Evolutionary conservation across 2,113 vertebrate genomes (phyloP).

Genomic region (Passer montanus): DNA sequence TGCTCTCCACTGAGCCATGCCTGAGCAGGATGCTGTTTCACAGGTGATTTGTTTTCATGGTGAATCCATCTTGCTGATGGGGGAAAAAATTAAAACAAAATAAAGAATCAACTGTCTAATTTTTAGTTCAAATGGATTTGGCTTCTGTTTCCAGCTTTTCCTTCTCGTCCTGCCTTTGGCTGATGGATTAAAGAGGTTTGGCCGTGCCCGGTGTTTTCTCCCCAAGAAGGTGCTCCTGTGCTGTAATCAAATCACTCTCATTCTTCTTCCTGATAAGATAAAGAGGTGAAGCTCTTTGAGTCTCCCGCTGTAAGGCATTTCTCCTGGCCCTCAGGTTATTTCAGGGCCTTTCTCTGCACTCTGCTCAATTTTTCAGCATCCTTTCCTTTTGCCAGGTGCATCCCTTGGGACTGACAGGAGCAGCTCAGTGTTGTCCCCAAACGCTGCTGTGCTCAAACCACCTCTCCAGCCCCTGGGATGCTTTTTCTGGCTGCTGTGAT

Average conservation of each 20-base stretch:
- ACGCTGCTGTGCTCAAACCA: fast-evolving
- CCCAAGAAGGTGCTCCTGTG: not conserved
- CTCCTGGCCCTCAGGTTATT: not conserved
- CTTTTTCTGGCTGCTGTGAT: not conserved
- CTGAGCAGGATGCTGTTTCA: fast-evolving
- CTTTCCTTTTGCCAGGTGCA: not conserved
- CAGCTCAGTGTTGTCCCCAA: not conserved
- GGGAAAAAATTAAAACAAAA: fast-evolving
- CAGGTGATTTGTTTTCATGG: not conserved
- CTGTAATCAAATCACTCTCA: constrained; percentile 40
- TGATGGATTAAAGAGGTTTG: constrained; percentile 37
- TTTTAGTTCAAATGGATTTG: not conserved
- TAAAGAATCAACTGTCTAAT: not conserved
- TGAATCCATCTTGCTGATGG: not conserved
- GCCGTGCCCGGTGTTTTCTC: not conserved
- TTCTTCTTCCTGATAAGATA: constrained; percentile 53
- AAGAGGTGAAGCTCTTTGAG: constrained; percentile 13
- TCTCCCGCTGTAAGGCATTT: not conserved
- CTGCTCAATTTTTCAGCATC: constrained; percentile 1
- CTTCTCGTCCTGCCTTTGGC: not conserved
- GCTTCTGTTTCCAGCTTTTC: not conserved
- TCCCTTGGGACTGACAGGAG: not conserved
- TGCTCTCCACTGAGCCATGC: fast-evolving
- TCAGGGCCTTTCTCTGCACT: not conserved
- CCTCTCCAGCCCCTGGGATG: not conserved